phyloP scores from a whole-genome alignment of 2,888 invertebrate genomes.

The Pseudococcus jackbeardsleyi region DNA sequence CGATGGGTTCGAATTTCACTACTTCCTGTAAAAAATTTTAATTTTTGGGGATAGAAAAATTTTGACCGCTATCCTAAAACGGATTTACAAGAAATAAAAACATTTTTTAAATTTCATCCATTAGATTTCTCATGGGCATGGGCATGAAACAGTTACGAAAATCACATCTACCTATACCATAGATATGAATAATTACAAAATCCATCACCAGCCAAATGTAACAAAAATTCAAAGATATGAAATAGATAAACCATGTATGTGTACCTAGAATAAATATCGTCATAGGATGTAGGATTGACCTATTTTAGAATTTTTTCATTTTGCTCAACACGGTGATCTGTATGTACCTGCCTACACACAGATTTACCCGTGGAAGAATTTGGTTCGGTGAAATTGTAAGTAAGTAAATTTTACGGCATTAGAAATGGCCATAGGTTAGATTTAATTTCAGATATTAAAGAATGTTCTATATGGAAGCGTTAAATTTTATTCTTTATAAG shows the following conservation, averaged over 20 bases:
- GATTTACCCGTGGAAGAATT: not conserved
- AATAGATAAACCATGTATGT: not conserved
- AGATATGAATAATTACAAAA: too few relatives aligned
- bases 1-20: too few relatives aligned
- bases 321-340: not conserved
- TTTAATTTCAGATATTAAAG: not conserved
- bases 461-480: not conserved
- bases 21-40: too few relatives aligned
- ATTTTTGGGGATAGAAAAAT: too few relatives aligned
- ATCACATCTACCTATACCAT: too few relatives aligned
- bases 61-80: too few relatives aligned
- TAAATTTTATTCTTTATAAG: slow-evolving; percentile 10
- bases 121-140: too few relatives aligned
- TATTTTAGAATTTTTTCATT: not conserved
- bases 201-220: not conserved
- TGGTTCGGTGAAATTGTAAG: not conserved
- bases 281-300: not conserved
- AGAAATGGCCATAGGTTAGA: not conserved
- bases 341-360: not conserved
- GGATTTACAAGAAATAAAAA: too few relatives aligned
- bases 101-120: too few relatives aligned
- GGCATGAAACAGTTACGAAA: too few relatives aligned
- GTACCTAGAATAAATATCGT: not conserved
- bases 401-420: not conserved
- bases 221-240: not conserved